phyloP scores from a whole-genome alignment of 2,888 invertebrate genomes.

The Meandrusa payeni region DNA sequence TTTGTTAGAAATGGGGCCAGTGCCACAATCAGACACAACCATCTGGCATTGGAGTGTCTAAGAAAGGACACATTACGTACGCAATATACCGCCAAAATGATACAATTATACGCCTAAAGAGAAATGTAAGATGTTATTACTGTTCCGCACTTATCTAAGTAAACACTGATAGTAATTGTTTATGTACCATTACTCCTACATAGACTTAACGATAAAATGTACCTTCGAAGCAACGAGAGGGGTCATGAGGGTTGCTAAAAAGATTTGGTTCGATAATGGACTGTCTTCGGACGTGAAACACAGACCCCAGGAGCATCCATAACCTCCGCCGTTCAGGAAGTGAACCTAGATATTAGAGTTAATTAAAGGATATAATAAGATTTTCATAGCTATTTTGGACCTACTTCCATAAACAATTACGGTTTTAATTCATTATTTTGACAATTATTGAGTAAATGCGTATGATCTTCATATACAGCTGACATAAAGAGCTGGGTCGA shows the following conservation, averaged over 20 bases:
- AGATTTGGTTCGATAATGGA: conserved; percentile 54
- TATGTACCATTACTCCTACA: conserved; percentile 44
- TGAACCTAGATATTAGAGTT: conserved; percentile 63
- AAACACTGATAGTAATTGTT: conserved; percentile 65
- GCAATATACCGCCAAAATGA: conserved; percentile 28
- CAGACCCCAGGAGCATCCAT: conserved; percentile 67
- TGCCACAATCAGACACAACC: conserved; percentile 32
- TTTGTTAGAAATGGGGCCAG: conserved; percentile 33
- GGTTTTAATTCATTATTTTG: conserved; percentile 71
- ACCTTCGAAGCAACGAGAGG: conserved; percentile 65
- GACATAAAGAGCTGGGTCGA: conserved; percentile 74
- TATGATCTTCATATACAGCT: conserved; percentile 79
- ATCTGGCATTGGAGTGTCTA: conserved; percentile 34
- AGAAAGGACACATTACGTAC: conserved; percentile 31
- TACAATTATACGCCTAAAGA: conserved; percentile 30
- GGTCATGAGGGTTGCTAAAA: conserved; percentile 71
- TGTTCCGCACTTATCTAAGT: conserved; percentile 52
- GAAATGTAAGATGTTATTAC: conserved; percentile 36
- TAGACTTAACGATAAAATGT: conserved; percentile 43
- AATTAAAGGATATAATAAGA: conserved; percentile 42
- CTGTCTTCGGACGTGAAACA: conserved; percentile 67
- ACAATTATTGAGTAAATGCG: conserved; percentile 63
- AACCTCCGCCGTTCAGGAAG: conserved; percentile 69
- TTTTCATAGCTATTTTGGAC: conserved; percentile 36
- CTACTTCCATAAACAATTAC: conserved; percentile 46